Conservation (phyloP, 2,113 vertebrate species). For the Theristicus caerulescens region DNA sequence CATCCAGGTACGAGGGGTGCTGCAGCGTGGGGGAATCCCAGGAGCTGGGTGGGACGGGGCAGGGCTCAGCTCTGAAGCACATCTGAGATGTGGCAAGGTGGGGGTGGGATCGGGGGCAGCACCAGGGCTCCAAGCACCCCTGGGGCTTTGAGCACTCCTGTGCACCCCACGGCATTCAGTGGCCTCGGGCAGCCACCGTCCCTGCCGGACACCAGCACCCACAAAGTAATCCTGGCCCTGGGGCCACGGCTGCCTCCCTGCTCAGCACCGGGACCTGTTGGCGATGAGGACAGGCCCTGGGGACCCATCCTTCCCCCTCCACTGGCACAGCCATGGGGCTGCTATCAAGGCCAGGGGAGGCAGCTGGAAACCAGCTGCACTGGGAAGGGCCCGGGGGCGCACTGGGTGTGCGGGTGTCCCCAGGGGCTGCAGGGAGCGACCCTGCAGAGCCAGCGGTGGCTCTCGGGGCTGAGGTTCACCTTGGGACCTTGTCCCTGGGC, state of each 20-base stretch:
- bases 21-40: background rate
- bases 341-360: background rate
- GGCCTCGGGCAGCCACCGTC: background rate
- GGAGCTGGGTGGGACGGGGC: background rate
- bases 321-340: background rate
- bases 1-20: background rate
- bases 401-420: background rate
- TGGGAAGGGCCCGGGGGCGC: background rate
- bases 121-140: background rate
- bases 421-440: background rate
- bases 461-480: background rate
- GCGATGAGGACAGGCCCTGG: background rate
- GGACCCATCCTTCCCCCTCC: background rate
- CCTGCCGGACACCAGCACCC: background rate
- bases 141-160: background rate
- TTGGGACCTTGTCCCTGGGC: background rate
- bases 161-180: fast-evolving
- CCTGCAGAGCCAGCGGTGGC: background rate
- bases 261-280: background rate
- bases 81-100: fast-evolving
- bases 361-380: background rate
- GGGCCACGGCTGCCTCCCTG: background rate
- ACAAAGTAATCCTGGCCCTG: background rate
- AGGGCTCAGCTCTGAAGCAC: background rate
- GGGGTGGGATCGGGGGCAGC: background rate